Conservation (phyloP, 2,888 invertebrate species). For the Eupsilia transversa region DNA sequence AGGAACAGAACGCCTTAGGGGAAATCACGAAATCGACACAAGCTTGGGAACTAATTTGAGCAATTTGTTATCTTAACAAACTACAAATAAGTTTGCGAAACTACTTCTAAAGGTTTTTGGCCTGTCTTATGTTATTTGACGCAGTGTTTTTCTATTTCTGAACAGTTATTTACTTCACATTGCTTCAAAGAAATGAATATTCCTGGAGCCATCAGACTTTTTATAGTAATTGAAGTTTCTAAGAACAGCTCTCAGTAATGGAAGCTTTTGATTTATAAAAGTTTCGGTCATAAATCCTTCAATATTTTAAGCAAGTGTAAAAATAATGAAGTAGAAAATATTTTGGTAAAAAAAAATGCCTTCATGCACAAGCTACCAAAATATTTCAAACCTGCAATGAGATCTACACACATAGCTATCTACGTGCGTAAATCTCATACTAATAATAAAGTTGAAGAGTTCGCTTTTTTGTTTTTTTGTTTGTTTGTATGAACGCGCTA, state of each 20-base stretch:
- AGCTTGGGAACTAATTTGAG: slow-evolving; percentile 31
- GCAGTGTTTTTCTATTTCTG: slow-evolving; percentile 10
- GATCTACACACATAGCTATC: too few relatives aligned
- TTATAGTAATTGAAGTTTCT: slow-evolving; percentile 10
- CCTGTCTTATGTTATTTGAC: background rate
- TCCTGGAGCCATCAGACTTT: background rate
- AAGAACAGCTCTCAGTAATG: slow-evolving; percentile 8
- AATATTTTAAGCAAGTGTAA: background rate
- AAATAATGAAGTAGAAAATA: background rate
- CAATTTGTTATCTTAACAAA: slow-evolving; percentile 23
- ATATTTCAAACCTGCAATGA: too few relatives aligned
- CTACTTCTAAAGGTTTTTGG: slow-evolving; percentile 24
- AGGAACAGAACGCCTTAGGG: slow-evolving; percentile 25
- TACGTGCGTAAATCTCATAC: too few relatives aligned
- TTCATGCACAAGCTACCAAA: too few relatives aligned
- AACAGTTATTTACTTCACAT: background rate
- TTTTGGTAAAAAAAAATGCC: too few relatives aligned
- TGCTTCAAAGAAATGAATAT: background rate
- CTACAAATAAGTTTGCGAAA: slow-evolving; percentile 29
- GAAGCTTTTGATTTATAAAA: slow-evolving; percentile 20
- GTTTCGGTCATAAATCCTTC: background rate
- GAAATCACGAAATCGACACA: slow-evolving; percentile 52
- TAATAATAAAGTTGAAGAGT: too few relatives aligned
- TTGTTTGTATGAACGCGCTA: too few relatives aligned
- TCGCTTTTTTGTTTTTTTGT: too few relatives aligned